Conservation (phyloP, 2,888 invertebrate species). For the Tetanocera ferruginea region DNA sequence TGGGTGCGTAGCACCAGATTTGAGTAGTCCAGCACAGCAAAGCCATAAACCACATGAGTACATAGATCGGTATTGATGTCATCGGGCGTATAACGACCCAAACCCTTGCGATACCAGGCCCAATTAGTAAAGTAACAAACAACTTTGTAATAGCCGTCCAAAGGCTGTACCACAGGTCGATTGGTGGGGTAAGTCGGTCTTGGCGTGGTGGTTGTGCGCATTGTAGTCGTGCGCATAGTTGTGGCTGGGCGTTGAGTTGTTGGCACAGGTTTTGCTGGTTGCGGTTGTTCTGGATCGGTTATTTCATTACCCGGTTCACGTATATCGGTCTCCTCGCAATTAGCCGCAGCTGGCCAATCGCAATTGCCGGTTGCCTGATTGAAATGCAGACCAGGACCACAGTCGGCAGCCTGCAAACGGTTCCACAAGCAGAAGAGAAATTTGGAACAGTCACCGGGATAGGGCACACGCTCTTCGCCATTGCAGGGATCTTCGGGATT, state of each 20-base stretch:
- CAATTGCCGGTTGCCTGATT: conserved; percentile 78
- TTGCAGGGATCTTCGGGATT: conserved; percentile 73
- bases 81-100: conserved; percentile 87
- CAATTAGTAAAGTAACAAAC: conserved; percentile 95
- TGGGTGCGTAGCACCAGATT: conserved; percentile 84
- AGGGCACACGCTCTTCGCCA: conserved; percentile 76
- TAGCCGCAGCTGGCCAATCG: conserved; percentile 80
- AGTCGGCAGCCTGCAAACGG: conserved; percentile 79
- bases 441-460: conserved; percentile 79
- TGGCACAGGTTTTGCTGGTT: conserved; percentile 48
- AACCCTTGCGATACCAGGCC: conserved; percentile 90
- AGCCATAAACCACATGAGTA: conserved; percentile 94
- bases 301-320: conserved; percentile 41
- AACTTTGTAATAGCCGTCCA: conserved; percentile 81
- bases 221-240: conserved; percentile 53
- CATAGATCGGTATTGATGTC: conserved; percentile 89
- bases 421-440: conserved; percentile 87
- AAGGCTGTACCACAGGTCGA: conserved; percentile 68
- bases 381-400: conserved; percentile 81
- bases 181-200: conserved; percentile 63
- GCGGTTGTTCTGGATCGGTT: conserved; percentile 36
- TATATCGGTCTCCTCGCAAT: conserved; percentile 70
- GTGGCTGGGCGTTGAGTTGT: conserved; percentile 57
- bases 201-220: conserved; percentile 61
- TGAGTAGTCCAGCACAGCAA: conserved; percentile 89